phyloP scores from a whole-genome alignment of 2,113 vertebrate genomes.

The Prunella fulvescens region DNA sequence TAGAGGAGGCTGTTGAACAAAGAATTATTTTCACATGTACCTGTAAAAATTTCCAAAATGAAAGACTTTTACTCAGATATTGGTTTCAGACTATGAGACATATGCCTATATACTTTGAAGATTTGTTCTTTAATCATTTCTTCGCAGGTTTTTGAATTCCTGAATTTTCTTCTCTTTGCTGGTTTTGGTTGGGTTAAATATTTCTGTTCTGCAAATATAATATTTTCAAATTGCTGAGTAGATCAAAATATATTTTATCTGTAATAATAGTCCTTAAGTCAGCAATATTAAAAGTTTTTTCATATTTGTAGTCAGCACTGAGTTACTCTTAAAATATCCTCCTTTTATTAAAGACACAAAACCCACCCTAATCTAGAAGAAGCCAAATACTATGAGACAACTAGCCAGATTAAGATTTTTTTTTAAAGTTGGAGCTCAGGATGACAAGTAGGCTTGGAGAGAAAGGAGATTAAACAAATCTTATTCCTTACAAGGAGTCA shows the following conservation, averaged over 20 bases:
- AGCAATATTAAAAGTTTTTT: neutral
- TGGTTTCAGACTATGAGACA: neutral
- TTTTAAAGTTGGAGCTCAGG: constrained; percentile 4
- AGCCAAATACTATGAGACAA: constrained; percentile 1
- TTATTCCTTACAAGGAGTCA: constrained; percentile 40
- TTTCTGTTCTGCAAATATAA: neutral
- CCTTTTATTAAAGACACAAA: neutral
- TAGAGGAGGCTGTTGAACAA: neutral
- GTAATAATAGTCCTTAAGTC: neutral
- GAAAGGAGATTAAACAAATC: constrained; percentile 68
- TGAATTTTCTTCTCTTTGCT: neutral
- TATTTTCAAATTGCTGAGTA: neutral
- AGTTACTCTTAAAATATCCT: neutral
- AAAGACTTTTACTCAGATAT: neutral
- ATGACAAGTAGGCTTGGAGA: constrained; percentile 50
- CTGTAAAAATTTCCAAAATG: neutral
- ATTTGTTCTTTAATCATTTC: neutral
- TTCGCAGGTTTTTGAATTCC: neutral
- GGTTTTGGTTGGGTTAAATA: neutral
- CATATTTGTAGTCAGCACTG: neutral
- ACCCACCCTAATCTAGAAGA: neutral
- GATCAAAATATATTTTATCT: neutral
- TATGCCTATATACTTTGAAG: neutral
- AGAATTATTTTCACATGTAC: neutral
- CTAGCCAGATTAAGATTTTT: constrained; percentile 45